These are phyloP conservation scores for Carettochelys insculpta DNA, from an alignment of 2,113 vertebrate species.

Conservation along the genomic window DNA sequence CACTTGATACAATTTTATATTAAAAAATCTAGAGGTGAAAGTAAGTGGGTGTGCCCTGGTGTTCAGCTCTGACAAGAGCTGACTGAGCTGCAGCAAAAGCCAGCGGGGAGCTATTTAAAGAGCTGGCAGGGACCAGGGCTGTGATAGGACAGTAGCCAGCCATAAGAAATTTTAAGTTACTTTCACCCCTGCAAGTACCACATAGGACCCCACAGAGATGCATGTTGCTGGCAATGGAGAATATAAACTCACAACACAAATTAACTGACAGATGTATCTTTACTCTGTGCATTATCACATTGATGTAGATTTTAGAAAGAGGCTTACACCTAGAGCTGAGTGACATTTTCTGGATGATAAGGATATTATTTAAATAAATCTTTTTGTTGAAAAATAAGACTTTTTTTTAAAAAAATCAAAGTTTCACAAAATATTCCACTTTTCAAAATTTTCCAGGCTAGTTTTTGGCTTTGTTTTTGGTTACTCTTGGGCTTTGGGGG, in stretches of 20 bases:
- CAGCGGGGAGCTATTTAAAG: too few species aligned
- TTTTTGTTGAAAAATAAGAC: background rate
- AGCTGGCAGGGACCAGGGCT: too few species aligned
- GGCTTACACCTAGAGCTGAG: background rate
- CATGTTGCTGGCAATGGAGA: constrained; percentile 7
- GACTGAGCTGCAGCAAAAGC: too few species aligned
- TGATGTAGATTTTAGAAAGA: constrained; percentile 16
- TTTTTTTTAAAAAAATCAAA: background rate
- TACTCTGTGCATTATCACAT: background rate
- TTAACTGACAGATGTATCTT: background rate
- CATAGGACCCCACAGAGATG: constrained; percentile 6
- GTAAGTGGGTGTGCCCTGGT: too few species aligned
- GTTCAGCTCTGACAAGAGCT: too few species aligned
- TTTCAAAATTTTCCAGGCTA: background rate
- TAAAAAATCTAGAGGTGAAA: too few species aligned
- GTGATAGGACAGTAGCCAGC: too few species aligned
- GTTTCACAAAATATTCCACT: background rate
- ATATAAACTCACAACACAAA: background rate
- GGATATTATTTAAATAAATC: background rate
- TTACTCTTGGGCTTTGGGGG: too few species aligned
- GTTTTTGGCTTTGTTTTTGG: background rate
- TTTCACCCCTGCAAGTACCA: too few species aligned
- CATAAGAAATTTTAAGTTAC: too few species aligned
- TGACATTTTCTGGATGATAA: background rate
- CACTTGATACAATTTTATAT: constrained; percentile 9